Conservation (phyloP, 92 coral and sea anemone genomes). For the Epizoanthus fatuus region DNA sequence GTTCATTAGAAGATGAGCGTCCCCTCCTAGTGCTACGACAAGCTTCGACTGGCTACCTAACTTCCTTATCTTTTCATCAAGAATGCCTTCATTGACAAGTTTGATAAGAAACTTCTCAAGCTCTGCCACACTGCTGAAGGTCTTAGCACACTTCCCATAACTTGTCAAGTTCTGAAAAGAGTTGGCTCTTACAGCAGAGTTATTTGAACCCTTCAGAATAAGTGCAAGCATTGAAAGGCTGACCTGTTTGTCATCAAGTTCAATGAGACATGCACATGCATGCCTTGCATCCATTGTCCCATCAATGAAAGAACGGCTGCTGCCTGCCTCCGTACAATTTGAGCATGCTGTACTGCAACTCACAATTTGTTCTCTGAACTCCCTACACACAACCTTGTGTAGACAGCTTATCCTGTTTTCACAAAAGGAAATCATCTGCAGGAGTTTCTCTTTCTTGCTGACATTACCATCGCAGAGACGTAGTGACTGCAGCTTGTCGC, state of each 20-base stretch:
- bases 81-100: conserved; percentile 8
- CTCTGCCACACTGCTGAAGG: not conserved
- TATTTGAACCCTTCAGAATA: not conserved
- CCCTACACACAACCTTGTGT: too few relatives aligned
- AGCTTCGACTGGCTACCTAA: not conserved
- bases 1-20: conserved; percentile 1
- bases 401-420: not conserved
- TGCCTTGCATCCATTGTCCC: conserved; percentile 8
- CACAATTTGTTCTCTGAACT: too few relatives aligned
- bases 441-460: not conserved
- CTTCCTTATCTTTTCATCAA: not conserved
- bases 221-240: conserved; percentile 1
- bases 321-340: too few relatives aligned
- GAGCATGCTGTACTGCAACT: too few relatives aligned
- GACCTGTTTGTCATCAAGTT: not conserved
- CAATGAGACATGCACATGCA: conserved; percentile 4
- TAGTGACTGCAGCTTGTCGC: conserved; percentile 7
- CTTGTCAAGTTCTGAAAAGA: not conserved
- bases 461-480: not conserved
- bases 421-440: conserved; percentile 1
- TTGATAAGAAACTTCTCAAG: not conserved
- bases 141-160: not conserved
- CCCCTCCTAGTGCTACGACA: not conserved
- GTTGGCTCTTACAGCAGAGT: not conserved
- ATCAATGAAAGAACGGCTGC: not conserved